These are phyloP conservation scores for Borostomias antarcticus DNA, from an alignment of 2,797 vertebrate species.

Conservation along the genomic window DNA sequence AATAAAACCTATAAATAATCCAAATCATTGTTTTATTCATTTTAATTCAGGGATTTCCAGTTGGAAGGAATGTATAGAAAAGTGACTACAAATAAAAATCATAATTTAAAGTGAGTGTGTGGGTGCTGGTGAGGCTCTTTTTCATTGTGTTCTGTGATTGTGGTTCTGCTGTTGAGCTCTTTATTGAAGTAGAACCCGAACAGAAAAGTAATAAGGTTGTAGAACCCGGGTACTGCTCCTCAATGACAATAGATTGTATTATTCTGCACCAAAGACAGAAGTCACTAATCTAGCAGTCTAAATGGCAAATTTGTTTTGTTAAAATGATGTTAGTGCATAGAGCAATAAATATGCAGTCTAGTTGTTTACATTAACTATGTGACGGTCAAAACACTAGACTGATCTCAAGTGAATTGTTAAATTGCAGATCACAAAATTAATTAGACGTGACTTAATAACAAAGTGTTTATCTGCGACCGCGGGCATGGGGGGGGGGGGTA, in stretches of 20 bases:
- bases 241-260: too few relatives aligned
- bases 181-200: neutral
- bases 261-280: too few relatives aligned
- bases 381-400: neutral
- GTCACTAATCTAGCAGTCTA: neutral
- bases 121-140: neutral
- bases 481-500: constrained; percentile 38
- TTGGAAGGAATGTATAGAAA: too few relatives aligned
- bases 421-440: constrained; percentile 36
- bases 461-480: constrained; percentile 54
- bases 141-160: neutral
- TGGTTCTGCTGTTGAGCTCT: neutral
- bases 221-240: too few relatives aligned
- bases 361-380: neutral
- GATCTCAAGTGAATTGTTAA: neutral
- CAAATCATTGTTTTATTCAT: too few relatives aligned
- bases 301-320: neutral
- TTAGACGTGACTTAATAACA: constrained; percentile 59
- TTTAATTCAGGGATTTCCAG: too few relatives aligned
- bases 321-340: neutral
- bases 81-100: too few relatives aligned
- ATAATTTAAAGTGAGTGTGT: neutral
- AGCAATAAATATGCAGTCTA: neutral
- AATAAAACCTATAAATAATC: too few relatives aligned
- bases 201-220: neutral